A percentile compares a stretch with the other conserved stretches of the same genome.
Conservation (phyloP, 2,888 invertebrate species). For the Parnassius glacialis region DNA sequence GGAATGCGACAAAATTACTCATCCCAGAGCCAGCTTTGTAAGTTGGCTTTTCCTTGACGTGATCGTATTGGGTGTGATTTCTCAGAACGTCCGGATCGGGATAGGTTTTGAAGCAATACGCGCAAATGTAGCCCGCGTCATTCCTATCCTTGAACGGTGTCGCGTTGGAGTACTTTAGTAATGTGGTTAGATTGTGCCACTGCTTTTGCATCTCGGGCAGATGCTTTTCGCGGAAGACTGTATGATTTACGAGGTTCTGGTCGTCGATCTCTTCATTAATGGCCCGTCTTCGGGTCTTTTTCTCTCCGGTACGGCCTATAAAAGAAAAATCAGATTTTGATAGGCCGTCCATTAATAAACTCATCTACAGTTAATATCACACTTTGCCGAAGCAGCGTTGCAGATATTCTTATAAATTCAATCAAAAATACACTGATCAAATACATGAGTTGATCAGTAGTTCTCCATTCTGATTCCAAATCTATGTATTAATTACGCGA, state of each 20-base stretch:
- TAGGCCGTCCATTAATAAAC: slow-evolving; percentile 45
- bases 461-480: too few relatives aligned
- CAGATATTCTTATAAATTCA: background rate
- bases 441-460: too few relatives aligned
- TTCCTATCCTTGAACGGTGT: slow-evolving; percentile 72
- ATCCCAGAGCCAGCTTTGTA: slow-evolving; percentile 67
- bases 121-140: slow-evolving; percentile 70
- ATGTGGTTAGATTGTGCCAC: slow-evolving; percentile 67
- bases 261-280: slow-evolving; percentile 54
- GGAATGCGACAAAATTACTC: slow-evolving; percentile 65
- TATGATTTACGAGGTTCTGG: slow-evolving; percentile 42
- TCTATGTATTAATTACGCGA: too few relatives aligned
- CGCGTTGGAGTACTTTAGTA: slow-evolving; percentile 65
- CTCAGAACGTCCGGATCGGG: slow-evolving; percentile 57
- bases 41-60: slow-evolving; percentile 59
- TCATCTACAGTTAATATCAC: slow-evolving; percentile 25
- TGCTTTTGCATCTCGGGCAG: slow-evolving; percentile 69
- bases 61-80: slow-evolving; percentile 58
- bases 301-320: slow-evolving; percentile 69
- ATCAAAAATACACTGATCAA: too few relatives aligned
- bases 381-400: slow-evolving; percentile 8
- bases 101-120: slow-evolving; percentile 67
- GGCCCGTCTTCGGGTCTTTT: slow-evolving; percentile 60
- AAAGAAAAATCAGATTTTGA: slow-evolving; percentile 74
- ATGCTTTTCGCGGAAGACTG: slow-evolving; percentile 53